phyloP scores from a whole-genome alignment of 1,140 invertebrate species.

The Drosophila willistoni region DNA sequence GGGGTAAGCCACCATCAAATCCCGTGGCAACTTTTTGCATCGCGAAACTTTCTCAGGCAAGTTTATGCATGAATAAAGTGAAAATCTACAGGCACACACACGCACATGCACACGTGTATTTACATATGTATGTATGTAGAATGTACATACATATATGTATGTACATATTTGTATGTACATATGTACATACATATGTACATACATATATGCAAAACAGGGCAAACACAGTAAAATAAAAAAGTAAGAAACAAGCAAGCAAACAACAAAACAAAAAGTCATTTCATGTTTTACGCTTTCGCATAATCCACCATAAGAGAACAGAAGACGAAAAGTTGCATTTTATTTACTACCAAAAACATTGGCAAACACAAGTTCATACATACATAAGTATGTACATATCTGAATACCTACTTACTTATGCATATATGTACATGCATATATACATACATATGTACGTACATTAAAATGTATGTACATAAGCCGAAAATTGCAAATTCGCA shows the following conservation, averaged over 20 bases:
- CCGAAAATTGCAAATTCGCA: conserved; percentile 17
- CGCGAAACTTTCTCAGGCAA: conserved; percentile 74
- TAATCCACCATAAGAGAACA: conserved; percentile 6
- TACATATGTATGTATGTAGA: neutral
- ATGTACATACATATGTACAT: neutral
- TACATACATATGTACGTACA: no score
- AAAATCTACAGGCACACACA: conserved; percentile 8
- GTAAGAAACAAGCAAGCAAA: conserved; percentile 4
- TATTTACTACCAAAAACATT: conserved; percentile 24
- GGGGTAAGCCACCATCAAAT: conserved; percentile 50
- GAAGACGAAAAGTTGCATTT: conserved; percentile 21
- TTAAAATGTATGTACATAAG: neutral
- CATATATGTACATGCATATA: neutral
- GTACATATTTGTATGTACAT: no score
- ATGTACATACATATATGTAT: conserved; percentile 6
- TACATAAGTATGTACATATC: neutral
- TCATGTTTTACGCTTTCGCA: conserved; percentile 24
- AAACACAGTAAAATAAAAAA: conserved; percentile 19
- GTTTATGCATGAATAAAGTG: conserved; percentile 56
- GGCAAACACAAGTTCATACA: conserved; percentile 9
- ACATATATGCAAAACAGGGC: conserved; percentile 17
- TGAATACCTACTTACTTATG: neutral
- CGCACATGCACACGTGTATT: conserved; percentile 9
- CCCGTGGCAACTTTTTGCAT: conserved; percentile 59
- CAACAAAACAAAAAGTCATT: conserved; percentile 21